phyloP scores from a whole-genome alignment of 1,140 invertebrate species.

The Glossosoma conforme region DNA sequence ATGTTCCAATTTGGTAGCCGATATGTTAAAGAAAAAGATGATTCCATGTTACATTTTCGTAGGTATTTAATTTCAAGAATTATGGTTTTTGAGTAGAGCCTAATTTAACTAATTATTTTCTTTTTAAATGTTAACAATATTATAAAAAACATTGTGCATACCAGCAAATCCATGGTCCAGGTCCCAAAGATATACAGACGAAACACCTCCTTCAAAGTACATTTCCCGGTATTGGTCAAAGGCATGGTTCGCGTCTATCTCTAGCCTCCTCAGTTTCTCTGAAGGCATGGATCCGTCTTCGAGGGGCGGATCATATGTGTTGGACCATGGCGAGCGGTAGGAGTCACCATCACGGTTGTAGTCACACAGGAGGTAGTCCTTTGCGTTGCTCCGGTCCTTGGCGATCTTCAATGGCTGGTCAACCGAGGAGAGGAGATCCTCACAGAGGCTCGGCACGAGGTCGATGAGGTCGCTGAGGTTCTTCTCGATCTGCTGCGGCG shows the following conservation, averaged over 20 bases:
- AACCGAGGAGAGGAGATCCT: conserved; percentile 95
- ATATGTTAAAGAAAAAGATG: no score
- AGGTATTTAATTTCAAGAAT: no score
- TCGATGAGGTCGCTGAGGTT: conserved; percentile 97
- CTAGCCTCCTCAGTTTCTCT: conserved; percentile 89
- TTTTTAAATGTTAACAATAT: no score
- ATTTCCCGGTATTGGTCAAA: conserved; percentile 99
- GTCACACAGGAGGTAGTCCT: conserved; percentile 97
- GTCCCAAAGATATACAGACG: conserved; percentile 99
- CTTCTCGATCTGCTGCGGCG: conserved; percentile 98
- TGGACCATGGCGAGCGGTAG: conserved; percentile 99
- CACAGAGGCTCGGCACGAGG: conserved; percentile 90
- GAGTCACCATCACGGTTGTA: conserved; percentile 99
- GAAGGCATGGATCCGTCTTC: conserved; percentile 99
- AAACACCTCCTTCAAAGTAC: conserved; percentile 99
- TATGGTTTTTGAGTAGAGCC: no score
- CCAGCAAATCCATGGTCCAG: conserved; percentile 97
- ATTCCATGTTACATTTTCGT: no score
- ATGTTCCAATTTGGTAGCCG: no score
- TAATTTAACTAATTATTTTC: no score
- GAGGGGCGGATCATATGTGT: conserved; percentile 94
- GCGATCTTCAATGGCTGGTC: conserved; percentile 98
- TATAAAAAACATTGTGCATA: no score
- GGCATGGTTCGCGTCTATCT: conserved; percentile 96
- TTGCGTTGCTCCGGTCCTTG: conserved; percentile 88